Conservation (phyloP, 1,140 invertebrate genomes). For the Oncopeltus fasciatus region DNA sequence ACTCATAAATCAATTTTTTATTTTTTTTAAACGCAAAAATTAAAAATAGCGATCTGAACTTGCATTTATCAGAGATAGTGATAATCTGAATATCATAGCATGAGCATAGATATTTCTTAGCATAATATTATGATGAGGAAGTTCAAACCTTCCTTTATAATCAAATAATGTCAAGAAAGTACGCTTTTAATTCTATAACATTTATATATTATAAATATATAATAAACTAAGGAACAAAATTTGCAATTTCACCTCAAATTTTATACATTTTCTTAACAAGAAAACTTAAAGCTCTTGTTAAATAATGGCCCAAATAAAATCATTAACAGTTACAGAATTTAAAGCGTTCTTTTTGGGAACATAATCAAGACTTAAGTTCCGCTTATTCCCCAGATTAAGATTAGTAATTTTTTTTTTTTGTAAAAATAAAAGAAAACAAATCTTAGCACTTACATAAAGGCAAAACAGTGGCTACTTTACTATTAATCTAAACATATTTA, state of each 20-base stretch:
- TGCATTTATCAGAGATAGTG: slow-evolving; percentile 5
- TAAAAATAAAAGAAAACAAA: background rate
- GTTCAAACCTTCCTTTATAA: background rate
- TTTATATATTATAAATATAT: too few species aligned
- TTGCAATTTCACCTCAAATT: background rate
- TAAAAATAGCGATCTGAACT: slow-evolving; percentile 9
- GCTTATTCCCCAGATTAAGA: slow-evolving; percentile 6
- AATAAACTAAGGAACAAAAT: too few species aligned
- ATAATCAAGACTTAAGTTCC: background rate
- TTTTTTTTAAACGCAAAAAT: slow-evolving; percentile 1
- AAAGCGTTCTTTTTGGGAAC: slow-evolving; percentile 4
- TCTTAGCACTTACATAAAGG: slow-evolving; percentile 10
- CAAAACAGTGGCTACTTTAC: slow-evolving; percentile 10
- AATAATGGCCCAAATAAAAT: background rate
- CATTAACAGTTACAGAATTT: background rate
- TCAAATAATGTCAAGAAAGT: slow-evolving; percentile 7
- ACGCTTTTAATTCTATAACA: slow-evolving; percentile 9
- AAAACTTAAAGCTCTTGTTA: background rate
- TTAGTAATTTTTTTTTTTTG: background rate
- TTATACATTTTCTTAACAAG: background rate
- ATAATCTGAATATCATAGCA: slow-evolving; percentile 10
- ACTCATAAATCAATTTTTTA: slow-evolving; percentile 9
- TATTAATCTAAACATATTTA: slow-evolving; percentile 12
- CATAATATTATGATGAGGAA: slow-evolving; percentile 10
- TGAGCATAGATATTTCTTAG: slow-evolving; percentile 3